Conservation (phyloP, 1,140 invertebrate genomes). For the Camponotus pennsylvanicus region DNA sequence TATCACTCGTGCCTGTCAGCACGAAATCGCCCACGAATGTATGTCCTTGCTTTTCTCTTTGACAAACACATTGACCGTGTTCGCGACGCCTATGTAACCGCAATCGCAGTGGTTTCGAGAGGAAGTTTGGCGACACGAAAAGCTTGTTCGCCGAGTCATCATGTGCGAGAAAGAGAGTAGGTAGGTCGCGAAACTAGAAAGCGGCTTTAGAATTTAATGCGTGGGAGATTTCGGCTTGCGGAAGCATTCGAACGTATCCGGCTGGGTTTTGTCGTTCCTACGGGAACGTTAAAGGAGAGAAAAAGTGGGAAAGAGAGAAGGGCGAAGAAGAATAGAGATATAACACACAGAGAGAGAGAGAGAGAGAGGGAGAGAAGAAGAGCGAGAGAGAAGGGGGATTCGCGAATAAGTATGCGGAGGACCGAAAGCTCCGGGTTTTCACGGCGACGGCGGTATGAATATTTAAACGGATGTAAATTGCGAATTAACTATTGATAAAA, state of each 20-base stretch:
- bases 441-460: conserved; percentile 74
- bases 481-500: conserved; percentile 81
- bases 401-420: conserved; percentile 74
- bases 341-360: background rate
- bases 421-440: conserved; percentile 73
- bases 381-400: background rate
- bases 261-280: conserved; percentile 61
- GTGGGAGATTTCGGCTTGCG: conserved; percentile 71
- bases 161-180: conserved; percentile 44
- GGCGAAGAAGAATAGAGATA: conserved; percentile 25
- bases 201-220: conserved; percentile 79
- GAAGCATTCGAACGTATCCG: conserved; percentile 71
- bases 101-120: conserved; percentile 53
- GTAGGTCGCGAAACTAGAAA: conserved; percentile 71
- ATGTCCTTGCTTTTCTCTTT: conserved; percentile 16
- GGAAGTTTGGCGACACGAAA: conserved; percentile 61
- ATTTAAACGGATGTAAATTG: conserved; percentile 81
- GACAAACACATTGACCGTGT: background rate
- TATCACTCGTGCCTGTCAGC: conserved; percentile 7
- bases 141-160: conserved; percentile 56
- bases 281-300: conserved; percentile 37
- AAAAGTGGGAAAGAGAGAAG: conserved; percentile 20
- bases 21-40: conserved; percentile 14
- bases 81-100: conserved; percentile 24
- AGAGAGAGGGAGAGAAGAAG: background rate